Percentiles rank a stretch among this genome's conserved stretches.
Evolutionary conservation across 2,797 vertebrate genomes (phyloP).

Genomic region (Enteromius radiatus): DNA sequence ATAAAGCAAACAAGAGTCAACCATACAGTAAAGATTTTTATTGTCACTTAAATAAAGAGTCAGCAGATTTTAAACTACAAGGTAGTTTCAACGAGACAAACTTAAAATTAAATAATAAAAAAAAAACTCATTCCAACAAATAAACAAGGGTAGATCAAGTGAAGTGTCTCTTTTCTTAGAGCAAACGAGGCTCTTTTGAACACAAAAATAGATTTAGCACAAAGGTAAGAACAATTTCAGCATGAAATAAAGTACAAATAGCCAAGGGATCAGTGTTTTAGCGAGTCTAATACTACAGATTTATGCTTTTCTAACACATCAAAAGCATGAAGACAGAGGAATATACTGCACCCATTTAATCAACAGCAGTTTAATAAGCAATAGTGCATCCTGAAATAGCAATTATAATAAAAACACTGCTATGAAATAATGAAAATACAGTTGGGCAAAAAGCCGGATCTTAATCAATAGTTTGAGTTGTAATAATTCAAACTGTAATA

Average conservation of each 20-base stretch:
- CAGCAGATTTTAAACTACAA: conserved; percentile 50
- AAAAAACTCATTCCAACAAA: conserved; percentile 32
- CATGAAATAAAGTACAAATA: conserved; percentile 42
- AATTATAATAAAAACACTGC: conserved; percentile 27
- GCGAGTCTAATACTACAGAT: conserved; percentile 36
- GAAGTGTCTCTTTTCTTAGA: conserved; percentile 31
- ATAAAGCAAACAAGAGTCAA: conserved; percentile 7
- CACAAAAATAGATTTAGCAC: conserved; percentile 41
- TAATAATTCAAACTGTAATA: conserved; percentile 16
- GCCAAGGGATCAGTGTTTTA: conserved; percentile 46
- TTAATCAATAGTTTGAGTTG: neutral
- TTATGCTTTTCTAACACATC: conserved; percentile 43
- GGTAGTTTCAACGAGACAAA: conserved; percentile 43
- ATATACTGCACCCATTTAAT: conserved; percentile 42
- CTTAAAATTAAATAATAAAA: too few relatives aligned
- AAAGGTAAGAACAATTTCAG: conserved; percentile 43
- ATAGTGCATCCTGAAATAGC: conserved; percentile 38
- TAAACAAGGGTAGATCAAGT: conserved; percentile 33
- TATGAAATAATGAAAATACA: conserved; percentile 1
- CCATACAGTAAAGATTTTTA: conserved; percentile 25
- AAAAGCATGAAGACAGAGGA: conserved; percentile 36
- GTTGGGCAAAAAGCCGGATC: neutral
- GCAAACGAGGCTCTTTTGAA: conserved; percentile 47
- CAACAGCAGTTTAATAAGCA: conserved; percentile 41
- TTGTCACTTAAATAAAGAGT: conserved; percentile 59